These are phyloP conservation scores for Tenualosa ilisha DNA, from an alignment of 2,797 vertebrate genomes.

Conservation along the genomic window DNA sequence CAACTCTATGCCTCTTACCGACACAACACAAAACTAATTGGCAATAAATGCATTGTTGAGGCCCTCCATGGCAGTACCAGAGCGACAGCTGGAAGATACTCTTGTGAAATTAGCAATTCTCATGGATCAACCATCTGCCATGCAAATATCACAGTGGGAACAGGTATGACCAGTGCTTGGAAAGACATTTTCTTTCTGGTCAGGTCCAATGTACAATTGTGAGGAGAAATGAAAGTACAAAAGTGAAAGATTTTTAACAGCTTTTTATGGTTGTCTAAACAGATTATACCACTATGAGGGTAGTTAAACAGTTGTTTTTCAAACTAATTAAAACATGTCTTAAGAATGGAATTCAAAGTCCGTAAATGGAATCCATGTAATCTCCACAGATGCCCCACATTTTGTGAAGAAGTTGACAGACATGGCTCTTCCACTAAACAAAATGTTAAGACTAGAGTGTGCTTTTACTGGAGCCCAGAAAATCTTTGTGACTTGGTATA, in stretches of 20 bases:
- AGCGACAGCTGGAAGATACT: slow-evolving; percentile 42
- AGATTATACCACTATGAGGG: too few species aligned
- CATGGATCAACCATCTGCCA: slow-evolving; percentile 50
- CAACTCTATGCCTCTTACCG: slow-evolving; percentile 50
- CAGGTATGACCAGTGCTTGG: slow-evolving; percentile 34
- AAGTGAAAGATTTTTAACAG: too few species aligned
- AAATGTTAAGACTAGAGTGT: slow-evolving; percentile 60
- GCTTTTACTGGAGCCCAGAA: not conserved
- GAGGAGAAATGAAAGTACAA: too few species aligned
- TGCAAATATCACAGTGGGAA: slow-evolving; percentile 31
- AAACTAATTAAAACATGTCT: too few species aligned
- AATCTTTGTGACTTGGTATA: not conserved
- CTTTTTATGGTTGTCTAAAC: too few species aligned
- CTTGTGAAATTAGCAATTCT: slow-evolving; percentile 73
- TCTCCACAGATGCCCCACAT: slow-evolving; percentile 71
- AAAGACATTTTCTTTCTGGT: too few species aligned
- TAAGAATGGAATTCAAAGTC: too few species aligned
- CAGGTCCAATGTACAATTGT: too few species aligned
- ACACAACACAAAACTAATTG: slow-evolving; percentile 42
- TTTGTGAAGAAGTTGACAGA: slow-evolving; percentile 47
- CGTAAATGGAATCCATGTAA: slow-evolving; percentile 1
- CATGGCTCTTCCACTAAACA: slow-evolving; percentile 75
- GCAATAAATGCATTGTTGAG: slow-evolving; percentile 39
- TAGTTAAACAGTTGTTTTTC: too few species aligned
- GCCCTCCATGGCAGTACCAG: slow-evolving; percentile 33